phyloP scores from a whole-genome alignment of 2,797 vertebrate species.

The Cynodonichthys magdalenae region DNA sequence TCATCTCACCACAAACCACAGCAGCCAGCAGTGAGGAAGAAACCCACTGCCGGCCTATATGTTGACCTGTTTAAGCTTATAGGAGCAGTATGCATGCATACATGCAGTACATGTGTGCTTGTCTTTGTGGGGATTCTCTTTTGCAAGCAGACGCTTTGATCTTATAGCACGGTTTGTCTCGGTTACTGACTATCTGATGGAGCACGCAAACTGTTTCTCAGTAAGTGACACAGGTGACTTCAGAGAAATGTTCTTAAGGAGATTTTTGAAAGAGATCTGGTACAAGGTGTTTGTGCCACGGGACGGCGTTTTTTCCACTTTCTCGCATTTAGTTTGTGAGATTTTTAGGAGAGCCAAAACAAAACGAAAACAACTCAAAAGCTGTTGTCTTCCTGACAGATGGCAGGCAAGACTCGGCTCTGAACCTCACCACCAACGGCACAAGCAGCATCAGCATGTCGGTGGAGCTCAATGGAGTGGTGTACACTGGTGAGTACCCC shows the following conservation, averaged over 20 bases:
- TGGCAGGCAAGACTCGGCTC: slow-evolving; percentile 85
- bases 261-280: slow-evolving; percentile 8
- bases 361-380: not conserved
- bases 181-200: slow-evolving; percentile 44
- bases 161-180: slow-evolving; percentile 33
- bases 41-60: slow-evolving; percentile 28
- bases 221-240: slow-evolving; percentile 44
- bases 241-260: slow-evolving; percentile 38
- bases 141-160: slow-evolving; percentile 43
- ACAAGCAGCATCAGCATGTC: slow-evolving; percentile 97
- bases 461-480: slow-evolving; percentile 93
- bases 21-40: slow-evolving; percentile 37
- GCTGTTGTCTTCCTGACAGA: slow-evolving; percentile 65
- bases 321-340: not conserved
- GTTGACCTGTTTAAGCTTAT: slow-evolving; percentile 49
- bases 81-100: slow-evolving; percentile 19
- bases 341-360: not conserved
- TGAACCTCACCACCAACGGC: slow-evolving; percentile 85
- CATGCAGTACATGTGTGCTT: slow-evolving; percentile 18
- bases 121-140: slow-evolving; percentile 48
- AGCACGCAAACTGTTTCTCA: slow-evolving; percentile 44
- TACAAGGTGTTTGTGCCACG: not conserved
- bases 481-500: slow-evolving; percentile 89
- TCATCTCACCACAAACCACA: slow-evolving; percentile 60
- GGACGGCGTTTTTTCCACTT: not conserved